These are phyloP conservation scores for Eurytoma adleriae DNA, from an alignment of 2,888 invertebrate species.

Conservation along the genomic window DNA sequence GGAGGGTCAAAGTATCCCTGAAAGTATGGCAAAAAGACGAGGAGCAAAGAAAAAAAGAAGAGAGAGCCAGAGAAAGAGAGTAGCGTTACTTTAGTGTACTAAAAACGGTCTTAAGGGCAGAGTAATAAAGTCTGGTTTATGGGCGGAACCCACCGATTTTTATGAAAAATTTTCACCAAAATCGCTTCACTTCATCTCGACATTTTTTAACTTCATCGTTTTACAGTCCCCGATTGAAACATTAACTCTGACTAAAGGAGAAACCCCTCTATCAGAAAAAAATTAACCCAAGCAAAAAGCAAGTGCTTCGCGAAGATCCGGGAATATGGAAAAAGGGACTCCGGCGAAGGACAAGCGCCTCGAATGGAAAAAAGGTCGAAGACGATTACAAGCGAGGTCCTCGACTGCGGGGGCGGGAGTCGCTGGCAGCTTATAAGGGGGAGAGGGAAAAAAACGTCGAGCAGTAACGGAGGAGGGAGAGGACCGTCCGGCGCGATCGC, in stretches of 20 bases:
- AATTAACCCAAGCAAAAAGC: conserved; percentile 21
- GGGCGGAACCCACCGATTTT: not conserved
- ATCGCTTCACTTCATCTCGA: too few relatives aligned
- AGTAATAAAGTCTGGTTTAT: not conserved
- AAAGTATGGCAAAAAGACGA: conserved; percentile 9
- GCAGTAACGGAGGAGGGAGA: not conserved
- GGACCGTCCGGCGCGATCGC: conserved; percentile 62
- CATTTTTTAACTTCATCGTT: not conserved
- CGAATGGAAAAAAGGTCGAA: not conserved
- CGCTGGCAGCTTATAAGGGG: conserved; percentile 40
- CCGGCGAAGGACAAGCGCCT: conserved; percentile 18
- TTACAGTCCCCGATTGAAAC: not conserved
- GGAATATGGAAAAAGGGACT: conserved; percentile 60
- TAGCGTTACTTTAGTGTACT: not conserved
- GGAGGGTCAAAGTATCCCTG: conserved; percentile 38
- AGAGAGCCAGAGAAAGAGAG: not conserved
- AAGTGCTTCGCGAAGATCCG: conserved; percentile 50
- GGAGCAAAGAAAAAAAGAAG: not conserved
- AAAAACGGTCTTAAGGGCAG: too few relatives aligned
- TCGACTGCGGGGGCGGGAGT: not conserved
- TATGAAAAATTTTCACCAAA: too few relatives aligned
- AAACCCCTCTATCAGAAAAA: not conserved
- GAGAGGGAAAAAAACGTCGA: not conserved
- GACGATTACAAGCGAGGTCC: not conserved
- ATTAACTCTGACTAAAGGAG: not conserved